phyloP scores from a whole-genome alignment of 2,888 invertebrate species.

The Caenorhabditis sp. region DNA sequence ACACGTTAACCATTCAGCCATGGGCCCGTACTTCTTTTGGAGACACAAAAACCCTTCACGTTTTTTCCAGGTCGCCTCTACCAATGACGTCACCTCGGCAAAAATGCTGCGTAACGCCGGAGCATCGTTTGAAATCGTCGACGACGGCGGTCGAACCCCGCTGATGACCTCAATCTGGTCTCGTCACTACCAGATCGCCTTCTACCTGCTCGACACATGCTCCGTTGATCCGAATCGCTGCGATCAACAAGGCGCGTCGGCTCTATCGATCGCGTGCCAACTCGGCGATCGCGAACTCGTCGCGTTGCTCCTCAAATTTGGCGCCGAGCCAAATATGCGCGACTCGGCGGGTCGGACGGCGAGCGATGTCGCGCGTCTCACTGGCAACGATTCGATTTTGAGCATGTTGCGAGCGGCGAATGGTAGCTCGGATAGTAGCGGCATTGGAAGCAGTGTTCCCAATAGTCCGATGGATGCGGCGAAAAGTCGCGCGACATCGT shows the following conservation, averaged over 20 bases:
- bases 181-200: slow-evolving; percentile 34
- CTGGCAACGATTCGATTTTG: slow-evolving; percentile 49
- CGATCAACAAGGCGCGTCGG: slow-evolving; percentile 57
- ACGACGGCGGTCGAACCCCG: slow-evolving; percentile 50
- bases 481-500: neutral
- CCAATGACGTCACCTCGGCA: slow-evolving; percentile 49
- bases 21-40: too few relatives aligned
- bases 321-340: slow-evolving; percentile 51
- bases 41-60: neutral
- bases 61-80: slow-evolving; percentile 28
- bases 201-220: slow-evolving; percentile 43
- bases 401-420: slow-evolving; percentile 44
- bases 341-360: slow-evolving; percentile 53
- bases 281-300: slow-evolving; percentile 55
- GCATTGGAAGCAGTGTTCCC: slow-evolving; percentile 53
- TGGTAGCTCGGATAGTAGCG: slow-evolving; percentile 54
- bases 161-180: slow-evolving; percentile 57
- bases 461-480: slow-evolving; percentile 47
- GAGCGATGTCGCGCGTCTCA: slow-evolving; percentile 48
- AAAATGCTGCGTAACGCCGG: slow-evolving; percentile 43
- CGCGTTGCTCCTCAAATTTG: slow-evolving; percentile 48
- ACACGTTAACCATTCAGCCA: too few relatives aligned
- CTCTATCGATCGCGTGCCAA: slow-evolving; percentile 55
- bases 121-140: slow-evolving; percentile 42
- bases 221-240: slow-evolving; percentile 49